phyloP scores from a whole-genome alignment of 2,888 invertebrate genomes.

The Drosophila yooni region DNA sequence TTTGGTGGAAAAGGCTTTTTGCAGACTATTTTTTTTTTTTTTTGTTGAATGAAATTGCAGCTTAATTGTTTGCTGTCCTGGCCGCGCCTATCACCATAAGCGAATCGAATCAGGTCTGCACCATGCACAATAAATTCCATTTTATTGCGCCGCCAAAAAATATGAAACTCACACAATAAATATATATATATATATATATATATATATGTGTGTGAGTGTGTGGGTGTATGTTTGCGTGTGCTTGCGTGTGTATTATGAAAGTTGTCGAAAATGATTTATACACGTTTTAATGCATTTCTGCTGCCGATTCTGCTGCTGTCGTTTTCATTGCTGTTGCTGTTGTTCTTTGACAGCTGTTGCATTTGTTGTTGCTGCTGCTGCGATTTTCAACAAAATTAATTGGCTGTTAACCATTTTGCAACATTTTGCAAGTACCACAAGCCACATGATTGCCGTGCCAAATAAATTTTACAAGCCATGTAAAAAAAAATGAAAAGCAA shows the following conservation, averaged over 20 bases:
- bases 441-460: slow-evolving; percentile 47
- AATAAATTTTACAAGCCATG: slow-evolving; percentile 37
- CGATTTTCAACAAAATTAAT: slow-evolving; percentile 51
- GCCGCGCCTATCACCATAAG: background rate
- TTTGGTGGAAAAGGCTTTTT: background rate
- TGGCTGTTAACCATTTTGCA: slow-evolving; percentile 64
- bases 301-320: slow-evolving; percentile 16
- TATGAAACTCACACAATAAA: slow-evolving; percentile 22
- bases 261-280: slow-evolving; percentile 56
- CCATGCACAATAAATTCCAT: slow-evolving; percentile 30
- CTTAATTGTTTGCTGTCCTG: slow-evolving; percentile 28
- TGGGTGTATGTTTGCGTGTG: background rate
- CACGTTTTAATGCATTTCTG: slow-evolving; percentile 51
- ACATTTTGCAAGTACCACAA: slow-evolving; percentile 41
- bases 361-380: slow-evolving; percentile 7
- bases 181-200: background rate
- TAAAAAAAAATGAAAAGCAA: slow-evolving; percentile 26
- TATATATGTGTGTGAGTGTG: background rate
- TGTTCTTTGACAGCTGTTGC: slow-evolving; percentile 30
- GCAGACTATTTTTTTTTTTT: background rate
- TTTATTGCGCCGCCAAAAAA: slow-evolving; percentile 46
- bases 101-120: slow-evolving; percentile 20
- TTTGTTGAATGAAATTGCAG: slow-evolving; percentile 2
- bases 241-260: slow-evolving; percentile 11
- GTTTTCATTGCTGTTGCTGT: slow-evolving; percentile 11